phyloP scores from a whole-genome alignment of 2,113 vertebrate genomes.

The Gymnorhina tibicen region DNA sequence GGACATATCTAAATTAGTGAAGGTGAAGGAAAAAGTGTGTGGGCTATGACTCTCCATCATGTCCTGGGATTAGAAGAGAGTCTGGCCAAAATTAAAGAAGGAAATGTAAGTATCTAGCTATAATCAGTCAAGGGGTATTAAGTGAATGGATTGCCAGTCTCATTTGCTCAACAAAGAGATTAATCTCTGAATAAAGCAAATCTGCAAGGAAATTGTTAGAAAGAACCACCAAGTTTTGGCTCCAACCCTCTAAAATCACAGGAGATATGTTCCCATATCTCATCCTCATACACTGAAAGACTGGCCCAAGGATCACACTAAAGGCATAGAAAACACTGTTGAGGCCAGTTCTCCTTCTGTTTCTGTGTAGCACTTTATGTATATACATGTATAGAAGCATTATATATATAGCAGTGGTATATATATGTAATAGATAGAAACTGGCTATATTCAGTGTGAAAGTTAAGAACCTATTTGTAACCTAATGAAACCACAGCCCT shows the following conservation, averaged over 20 bases:
- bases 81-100: not conserved
- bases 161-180: not conserved
- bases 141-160: not conserved
- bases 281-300: not conserved
- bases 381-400: not conserved
- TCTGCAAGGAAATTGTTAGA: not conserved
- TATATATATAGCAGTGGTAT: not conserved
- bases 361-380: not conserved
- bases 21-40: not conserved
- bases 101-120: not conserved
- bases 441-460: not conserved
- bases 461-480: not conserved
- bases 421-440: not conserved
- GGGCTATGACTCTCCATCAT: not conserved
- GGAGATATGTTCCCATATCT: not conserved
- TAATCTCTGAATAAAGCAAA: not conserved
- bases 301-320: not conserved
- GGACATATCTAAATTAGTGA: not conserved
- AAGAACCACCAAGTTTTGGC: not conserved
- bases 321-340: not conserved
- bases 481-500: not conserved
- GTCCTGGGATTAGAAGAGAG: not conserved
- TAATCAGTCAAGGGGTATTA: not conserved
- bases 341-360: not conserved
- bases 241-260: not conserved